A percentile compares a stretch with the other conserved stretches of the same genome.
phyloP scores from a whole-genome alignment of 2,797 vertebrate species.

The Anguilla megastoma region DNA sequence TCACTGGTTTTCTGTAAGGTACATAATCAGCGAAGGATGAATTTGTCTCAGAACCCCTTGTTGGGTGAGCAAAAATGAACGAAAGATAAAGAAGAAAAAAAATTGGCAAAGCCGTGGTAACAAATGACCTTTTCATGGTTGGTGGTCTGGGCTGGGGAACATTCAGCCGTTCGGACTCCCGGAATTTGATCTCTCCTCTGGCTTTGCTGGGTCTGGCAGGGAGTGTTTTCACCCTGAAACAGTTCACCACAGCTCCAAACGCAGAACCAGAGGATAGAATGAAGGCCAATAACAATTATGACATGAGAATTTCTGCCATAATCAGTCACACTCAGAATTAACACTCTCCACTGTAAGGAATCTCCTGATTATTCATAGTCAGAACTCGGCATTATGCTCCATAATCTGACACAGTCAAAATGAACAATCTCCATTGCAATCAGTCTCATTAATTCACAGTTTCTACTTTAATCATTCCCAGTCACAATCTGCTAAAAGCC shows the following conservation, averaged over 20 bases:
- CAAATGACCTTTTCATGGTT: neutral
- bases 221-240: neutral
- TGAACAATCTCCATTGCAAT: neutral
- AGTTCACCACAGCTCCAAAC: neutral
- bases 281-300: neutral
- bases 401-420: neutral
- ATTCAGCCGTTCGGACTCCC: neutral
- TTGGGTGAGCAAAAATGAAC: neutral
- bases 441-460: neutral
- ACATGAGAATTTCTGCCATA: neutral
- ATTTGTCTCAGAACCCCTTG: neutral
- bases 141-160: neutral
- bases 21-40: neutral
- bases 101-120: neutral
- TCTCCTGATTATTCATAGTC: neutral
- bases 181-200: constrained; percentile 5
- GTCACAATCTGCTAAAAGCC: neutral
- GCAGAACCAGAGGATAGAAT: neutral
- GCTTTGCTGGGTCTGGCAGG: neutral
- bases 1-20: neutral
- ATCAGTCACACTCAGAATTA: neutral
- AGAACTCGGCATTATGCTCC: neutral
- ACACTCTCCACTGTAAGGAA: neutral
- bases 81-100: neutral
- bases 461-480: neutral